Conservation (phyloP, 2,888 invertebrate species). For the Lamellibrachia columna region DNA sequence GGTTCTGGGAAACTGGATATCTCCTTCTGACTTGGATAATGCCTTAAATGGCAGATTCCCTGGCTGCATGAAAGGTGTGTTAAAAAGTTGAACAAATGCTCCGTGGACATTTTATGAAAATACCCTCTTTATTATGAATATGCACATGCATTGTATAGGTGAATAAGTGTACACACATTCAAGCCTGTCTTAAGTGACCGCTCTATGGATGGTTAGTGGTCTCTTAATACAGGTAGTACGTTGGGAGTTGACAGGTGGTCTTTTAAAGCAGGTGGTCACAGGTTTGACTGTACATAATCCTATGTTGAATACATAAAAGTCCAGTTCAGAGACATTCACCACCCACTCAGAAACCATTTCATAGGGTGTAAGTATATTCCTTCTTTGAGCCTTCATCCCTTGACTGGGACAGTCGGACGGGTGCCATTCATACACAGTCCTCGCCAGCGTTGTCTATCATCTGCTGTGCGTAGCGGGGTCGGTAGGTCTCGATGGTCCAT, state of each 20-base stretch:
- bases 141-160: background rate
- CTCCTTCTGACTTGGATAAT: slow-evolving; percentile 81
- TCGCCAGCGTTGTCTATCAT: too few relatives aligned
- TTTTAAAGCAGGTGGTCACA: too few relatives aligned
- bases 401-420: too few relatives aligned
- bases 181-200: too few relatives aligned
- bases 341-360: background rate
- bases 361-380: background rate
- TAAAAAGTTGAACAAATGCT: background rate
- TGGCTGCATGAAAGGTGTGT: slow-evolving; percentile 71
- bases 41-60: slow-evolving; percentile 87
- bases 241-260: too few relatives aligned
- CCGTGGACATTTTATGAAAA: background rate
- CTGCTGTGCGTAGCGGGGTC: too few relatives aligned
- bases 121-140: background rate
- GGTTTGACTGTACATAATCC: background rate
- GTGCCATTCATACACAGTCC: too few relatives aligned
- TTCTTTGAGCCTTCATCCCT: background rate
- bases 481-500: too few relatives aligned
- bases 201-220: too few relatives aligned
- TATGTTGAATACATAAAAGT: background rate
- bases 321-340: background rate
- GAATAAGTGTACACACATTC: background rate
- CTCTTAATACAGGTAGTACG: too few relatives aligned
- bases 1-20: slow-evolving; percentile 92